Percentiles rank a stretch among this genome's conserved stretches.
Evolutionary conservation across 37 sponge, comb jelly and placozoan genomes (phyloP).

Genomic region (Haliclona indistincta): DNA sequence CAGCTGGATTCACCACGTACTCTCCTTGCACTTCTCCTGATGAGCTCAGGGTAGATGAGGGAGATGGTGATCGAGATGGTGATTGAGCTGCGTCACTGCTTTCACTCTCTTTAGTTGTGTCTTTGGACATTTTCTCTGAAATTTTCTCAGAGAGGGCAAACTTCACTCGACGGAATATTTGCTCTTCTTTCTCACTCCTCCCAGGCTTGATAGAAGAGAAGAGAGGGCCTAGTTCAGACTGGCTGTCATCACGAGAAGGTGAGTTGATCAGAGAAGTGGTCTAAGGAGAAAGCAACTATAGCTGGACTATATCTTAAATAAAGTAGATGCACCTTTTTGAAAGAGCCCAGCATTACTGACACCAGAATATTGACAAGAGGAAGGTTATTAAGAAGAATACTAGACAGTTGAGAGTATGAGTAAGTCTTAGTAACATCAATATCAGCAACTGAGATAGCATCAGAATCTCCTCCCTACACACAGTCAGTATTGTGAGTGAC

Average conservation of each 20-base stretch:
- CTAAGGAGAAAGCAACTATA: background rate
- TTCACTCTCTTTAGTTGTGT: background rate
- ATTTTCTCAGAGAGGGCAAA: slow-evolving; percentile 45
- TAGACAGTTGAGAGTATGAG: slow-evolving; percentile 31
- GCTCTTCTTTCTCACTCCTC: slow-evolving; percentile 2
- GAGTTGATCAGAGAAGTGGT: background rate
- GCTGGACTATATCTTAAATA: background rate
- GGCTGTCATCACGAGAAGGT: slow-evolving; percentile 2
- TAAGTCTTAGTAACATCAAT: slow-evolving; percentile 21
- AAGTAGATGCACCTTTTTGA: slow-evolving; percentile 34
- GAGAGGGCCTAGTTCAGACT: background rate
- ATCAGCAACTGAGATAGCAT: background rate
- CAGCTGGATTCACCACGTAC: slow-evolving; percentile 35
- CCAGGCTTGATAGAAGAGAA: slow-evolving; percentile 28
- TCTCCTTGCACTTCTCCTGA: slow-evolving; percentile 54
- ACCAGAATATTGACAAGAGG: slow-evolving; percentile 38
- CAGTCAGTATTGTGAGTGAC: background rate
- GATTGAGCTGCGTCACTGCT: background rate
- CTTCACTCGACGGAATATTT: slow-evolving; percentile 11
- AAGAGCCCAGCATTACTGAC: slow-evolving; percentile 33
- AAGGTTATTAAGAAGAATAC: slow-evolving; percentile 30
- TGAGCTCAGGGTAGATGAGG: slow-evolving; percentile 56
- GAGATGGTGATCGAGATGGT: slow-evolving; percentile 22
- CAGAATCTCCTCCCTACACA: background rate
- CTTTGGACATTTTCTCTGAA: slow-evolving; percentile 3